Base-by-base conservation (phyloP, 2,113 vertebrate species). In the Sebastes schlegelii region DNA sequence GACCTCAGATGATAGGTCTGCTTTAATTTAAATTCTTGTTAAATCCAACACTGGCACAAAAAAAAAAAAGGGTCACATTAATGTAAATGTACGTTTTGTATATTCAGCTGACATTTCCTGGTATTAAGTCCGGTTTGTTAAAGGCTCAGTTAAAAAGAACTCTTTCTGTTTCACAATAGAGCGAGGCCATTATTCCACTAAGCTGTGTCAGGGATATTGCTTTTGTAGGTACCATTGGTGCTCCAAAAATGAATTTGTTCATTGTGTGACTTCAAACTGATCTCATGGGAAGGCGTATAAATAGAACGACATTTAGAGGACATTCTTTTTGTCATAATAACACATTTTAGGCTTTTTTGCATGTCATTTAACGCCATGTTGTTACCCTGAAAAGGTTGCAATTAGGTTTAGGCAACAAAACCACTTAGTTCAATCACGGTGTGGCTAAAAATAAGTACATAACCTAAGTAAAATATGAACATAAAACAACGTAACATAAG, bases 21-120 rank as follows among this genome's bases (percentile, higher is more conserved):
- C 84, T 79, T 86, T 76, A 74, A 85, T 86, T 71, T 34, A 34
- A 34, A 34, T 80, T 71, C 63, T 69, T 46, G 21, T 75, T 83
- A 45, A 88, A 88, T 72, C 65, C 51, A 74, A 49, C 5, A 0
- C 45, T 62, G 43, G 34, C 26, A 10, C n/a, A 34, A 34, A 34
- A 46, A 21, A 45, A 48, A 42, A 51, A 68, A 62, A 60, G 16
- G 64, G 49, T 67, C 23, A 67, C 40, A 69, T 77, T 78, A 60
- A 85, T 86, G 68, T 75, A 67, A 83, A 85, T 81, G 76, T 69
- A 46, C 52, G 6, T 61, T 79, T 75, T 77, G 74, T 79, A 43
- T 66, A 79, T 87, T 77, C 80, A 54, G 16, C 46, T 77, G 74
- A 80, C 82, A 58, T 55, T 82, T 79, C 43, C 58, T 60, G 54